A percentile compares a stretch with the other conserved stretches of the same genome.
These are phyloP conservation scores for Drosophila neotestacea DNA, from an alignment of 2,888 invertebrate genomes.

Conservation along the genomic window DNA sequence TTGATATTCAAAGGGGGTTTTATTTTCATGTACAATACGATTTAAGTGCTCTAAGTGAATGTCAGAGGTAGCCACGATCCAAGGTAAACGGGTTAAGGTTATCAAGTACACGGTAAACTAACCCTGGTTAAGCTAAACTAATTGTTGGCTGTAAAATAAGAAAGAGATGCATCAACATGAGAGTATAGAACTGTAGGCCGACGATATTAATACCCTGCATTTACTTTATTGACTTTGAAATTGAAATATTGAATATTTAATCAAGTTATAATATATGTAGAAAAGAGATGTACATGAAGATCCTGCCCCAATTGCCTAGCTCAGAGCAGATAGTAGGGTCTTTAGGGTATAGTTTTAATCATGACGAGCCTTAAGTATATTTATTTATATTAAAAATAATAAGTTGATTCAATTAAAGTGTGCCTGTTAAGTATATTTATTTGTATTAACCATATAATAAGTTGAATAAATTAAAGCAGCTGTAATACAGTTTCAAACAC, in stretches of 20 bases:
- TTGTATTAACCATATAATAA: too few relatives aligned
- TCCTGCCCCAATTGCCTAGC: too few relatives aligned
- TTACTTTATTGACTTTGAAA: too few relatives aligned
- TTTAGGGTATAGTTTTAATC: too few relatives aligned
- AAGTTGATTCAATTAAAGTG: too few relatives aligned
- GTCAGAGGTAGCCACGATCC: slow-evolving; percentile 25
- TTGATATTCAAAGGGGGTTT: slow-evolving; percentile 23
- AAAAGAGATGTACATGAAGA: background rate
- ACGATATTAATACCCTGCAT: slow-evolving; percentile 3
- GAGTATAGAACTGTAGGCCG: background rate
- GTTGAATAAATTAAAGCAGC: too few relatives aligned
- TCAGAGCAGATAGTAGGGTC: too few relatives aligned
- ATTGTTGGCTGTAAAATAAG: background rate
- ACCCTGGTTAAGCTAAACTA: slow-evolving; percentile 11
- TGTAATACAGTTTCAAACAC: background rate
- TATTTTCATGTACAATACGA: background rate
- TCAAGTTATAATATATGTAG: background rate
- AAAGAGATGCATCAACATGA: slow-evolving; percentile 1
- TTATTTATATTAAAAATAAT: too few relatives aligned
- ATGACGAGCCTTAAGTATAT: too few relatives aligned
- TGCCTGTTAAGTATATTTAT: too few relatives aligned
- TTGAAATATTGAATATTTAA: too few relatives aligned
- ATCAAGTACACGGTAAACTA: slow-evolving; percentile 30
- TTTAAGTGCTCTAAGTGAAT: slow-evolving; percentile 4
- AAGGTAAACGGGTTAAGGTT: slow-evolving; percentile 57